Evolutionary conservation across 92 coral and sea anemone species (phyloP), one percentile per base, ranked within the genome.

Genomic region (Porites rus): DNA sequence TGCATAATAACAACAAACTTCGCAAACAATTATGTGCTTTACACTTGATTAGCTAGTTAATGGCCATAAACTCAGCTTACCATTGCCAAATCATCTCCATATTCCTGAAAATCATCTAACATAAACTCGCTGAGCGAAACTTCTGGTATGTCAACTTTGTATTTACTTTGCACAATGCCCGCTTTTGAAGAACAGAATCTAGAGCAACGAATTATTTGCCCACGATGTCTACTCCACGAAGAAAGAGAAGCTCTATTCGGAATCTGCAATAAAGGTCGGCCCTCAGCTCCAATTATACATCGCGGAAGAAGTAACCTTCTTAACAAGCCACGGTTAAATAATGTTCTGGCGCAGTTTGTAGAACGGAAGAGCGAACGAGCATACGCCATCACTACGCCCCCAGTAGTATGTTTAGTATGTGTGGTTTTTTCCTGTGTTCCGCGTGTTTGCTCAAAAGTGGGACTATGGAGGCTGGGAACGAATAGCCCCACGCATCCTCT

Each of bases 101-200:
- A 50, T 21, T 74, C 88, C 25, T 51, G 67, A 67, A 84, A 84
- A 38, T 74, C 75, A 64, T 65, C 51, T 58, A 63, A 19, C 28
- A 84, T 81, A 65, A 84, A 84, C 19, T 84, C 88, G 8, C 25
- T 63, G 82, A 74, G 51, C n/a, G 88, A 75, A 18, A 74, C 65
- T 76, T 84, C 88, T 62, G 88, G 88, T 20, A 84, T 74, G 12
- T 84, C 88, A 65, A 84, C 51, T 1, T 58, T 64, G 16, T 50
- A 74, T 18, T 62, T 52, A 63, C 88, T 84, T 16, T 75, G 28
- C 66, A 84, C 80, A 52, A 84, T 84, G 43, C 82, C 80, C 16
- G 76, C 88, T 24, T 8, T 24, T 3, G 63, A 1, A 2, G 84
- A 51, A 31, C 14, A 10, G 52, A 43, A 63, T 52, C 61, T 43